Evolutionary conservation across 2,888 invertebrate species (phyloP).

Genomic region (Eledona agricola): DNA sequence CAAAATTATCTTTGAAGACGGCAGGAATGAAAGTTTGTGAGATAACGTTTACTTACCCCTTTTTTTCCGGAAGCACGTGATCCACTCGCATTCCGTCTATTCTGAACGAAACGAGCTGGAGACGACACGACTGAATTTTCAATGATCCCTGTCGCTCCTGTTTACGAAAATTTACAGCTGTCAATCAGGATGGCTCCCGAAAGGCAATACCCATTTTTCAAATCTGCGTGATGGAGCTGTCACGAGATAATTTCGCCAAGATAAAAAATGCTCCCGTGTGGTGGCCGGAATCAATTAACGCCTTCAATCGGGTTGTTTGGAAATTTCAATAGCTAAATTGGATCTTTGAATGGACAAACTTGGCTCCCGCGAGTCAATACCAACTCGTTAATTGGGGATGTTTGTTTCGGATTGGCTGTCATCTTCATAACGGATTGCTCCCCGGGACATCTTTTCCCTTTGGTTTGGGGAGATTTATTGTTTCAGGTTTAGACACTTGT

Average conservation of each 20-base stretch:
- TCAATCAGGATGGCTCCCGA: constrained; percentile 3
- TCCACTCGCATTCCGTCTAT: constrained; percentile 2
- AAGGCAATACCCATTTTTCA: no score
- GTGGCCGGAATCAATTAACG: constrained; percentile 11
- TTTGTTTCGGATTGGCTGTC: constrained; percentile 19
- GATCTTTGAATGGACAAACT: neutral
- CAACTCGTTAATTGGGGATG: constrained; percentile 21
- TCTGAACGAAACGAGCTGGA: constrained; percentile 1
- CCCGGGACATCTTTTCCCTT: constrained; percentile 1
- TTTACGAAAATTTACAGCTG: neutral
- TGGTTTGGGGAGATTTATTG: constrained; percentile 19
- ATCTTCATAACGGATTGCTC: constrained; percentile 22
- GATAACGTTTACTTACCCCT: constrained; percentile 5
- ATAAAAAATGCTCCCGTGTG: no score
- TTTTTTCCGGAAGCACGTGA: constrained; percentile 12
- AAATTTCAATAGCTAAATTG: constrained; percentile 13
- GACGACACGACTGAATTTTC: constrained; percentile 13
- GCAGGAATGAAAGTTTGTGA: no score
- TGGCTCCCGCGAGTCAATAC: constrained; percentile 2
- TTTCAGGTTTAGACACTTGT: constrained; percentile 2
- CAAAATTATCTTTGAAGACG: constrained; percentile 15
- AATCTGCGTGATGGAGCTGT: no score
- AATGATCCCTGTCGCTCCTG: constrained; percentile 9
- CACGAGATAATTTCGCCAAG: no score
- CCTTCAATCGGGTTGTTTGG: constrained; percentile 12